A percentile compares a stretch with the other conserved stretches of the same genome.
Evolutionary conservation across 1,140 invertebrate species (phyloP).

Genomic region (Drosophila sechellia): DNA sequence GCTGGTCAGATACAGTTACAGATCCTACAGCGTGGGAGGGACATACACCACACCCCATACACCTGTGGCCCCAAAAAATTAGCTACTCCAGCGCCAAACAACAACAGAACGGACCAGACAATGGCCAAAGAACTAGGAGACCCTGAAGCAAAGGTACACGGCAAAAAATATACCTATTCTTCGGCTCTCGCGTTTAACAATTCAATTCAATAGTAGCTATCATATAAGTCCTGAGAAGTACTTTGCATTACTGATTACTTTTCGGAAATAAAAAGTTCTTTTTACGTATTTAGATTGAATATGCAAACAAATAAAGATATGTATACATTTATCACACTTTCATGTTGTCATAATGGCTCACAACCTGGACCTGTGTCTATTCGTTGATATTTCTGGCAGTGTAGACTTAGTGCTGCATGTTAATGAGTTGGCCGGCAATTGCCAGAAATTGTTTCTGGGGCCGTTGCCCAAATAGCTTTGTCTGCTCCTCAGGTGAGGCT

Average conservation of each 20-base stretch:
- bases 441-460: conserved; percentile 66
- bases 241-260: too few species aligned
- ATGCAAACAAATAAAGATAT: too few species aligned
- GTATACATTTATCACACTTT: too few species aligned
- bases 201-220: too few species aligned
- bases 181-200: not conserved
- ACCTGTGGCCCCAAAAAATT: conserved; percentile 46
- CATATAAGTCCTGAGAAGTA: too few species aligned
- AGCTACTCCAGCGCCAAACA: conserved; percentile 37
- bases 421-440: conserved; percentile 73
- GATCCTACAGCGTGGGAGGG: conserved; percentile 17
- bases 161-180: not conserved
- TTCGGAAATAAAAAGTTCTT: too few species aligned
- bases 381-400: not conserved
- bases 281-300: too few species aligned
- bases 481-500: conserved; percentile 14
- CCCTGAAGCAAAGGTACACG: not conserved
- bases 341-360: too few species aligned
- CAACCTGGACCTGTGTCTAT: not conserved
- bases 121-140: conserved; percentile 8
- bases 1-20: conserved; percentile 58
- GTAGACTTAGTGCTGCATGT: conserved; percentile 51
- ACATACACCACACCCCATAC: not conserved
- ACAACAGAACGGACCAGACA: conserved; percentile 24
- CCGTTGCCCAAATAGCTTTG: conserved; percentile 51